Base-by-base conservation (phyloP, 2,797 vertebrate species). In the Aphelocoma californica region DNA sequence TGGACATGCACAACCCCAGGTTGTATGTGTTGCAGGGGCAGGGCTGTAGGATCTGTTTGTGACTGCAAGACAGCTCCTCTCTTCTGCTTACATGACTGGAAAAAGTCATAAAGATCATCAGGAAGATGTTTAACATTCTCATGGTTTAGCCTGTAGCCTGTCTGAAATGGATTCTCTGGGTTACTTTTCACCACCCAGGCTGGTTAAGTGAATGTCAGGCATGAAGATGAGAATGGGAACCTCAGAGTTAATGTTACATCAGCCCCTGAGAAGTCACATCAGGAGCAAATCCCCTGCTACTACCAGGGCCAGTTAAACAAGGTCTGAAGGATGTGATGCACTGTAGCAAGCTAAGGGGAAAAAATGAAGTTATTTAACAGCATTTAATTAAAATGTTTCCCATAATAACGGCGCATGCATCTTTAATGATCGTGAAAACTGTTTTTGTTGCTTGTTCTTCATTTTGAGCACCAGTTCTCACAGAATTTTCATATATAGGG, bases 391-490 rank as follows among this genome's bases (percentile, higher is more conserved):
- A 80, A 90, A 81, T 79, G 62, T 92, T 95, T 73, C 24, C 34
- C 21, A 3, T 91, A 93, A 90, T 94, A 96, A 94, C 91, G 84
- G 77, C 85, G 42, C 69, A 85, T 95, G 71, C 73, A 91, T 96
- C 90, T 93, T 96, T 90, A 88, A 94, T 93, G 73, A 51, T 72
- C 3, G 4, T 67, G 31, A 75, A 88, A 92, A 80, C 19, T 26
- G 79, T 88, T 95, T 93, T 75, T 6, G 8, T 87, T 58, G 74
- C 81, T 88, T 90, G 45, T 40, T 95, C 73, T 89, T 88, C 26
- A 69, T 95, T 92, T 92, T 86, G 61, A 66, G 28, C 62, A 70
- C 31, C 34, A 85, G 21, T 78, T 88, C 71, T 72, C 69, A 67
- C 21, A 94, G 91, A 67, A 42, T 72, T 92, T 65, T 87, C 61